These are phyloP conservation scores for Amazona guildingii DNA, from an alignment of 2,113 vertebrate genomes.

Conservation along the genomic window DNA sequence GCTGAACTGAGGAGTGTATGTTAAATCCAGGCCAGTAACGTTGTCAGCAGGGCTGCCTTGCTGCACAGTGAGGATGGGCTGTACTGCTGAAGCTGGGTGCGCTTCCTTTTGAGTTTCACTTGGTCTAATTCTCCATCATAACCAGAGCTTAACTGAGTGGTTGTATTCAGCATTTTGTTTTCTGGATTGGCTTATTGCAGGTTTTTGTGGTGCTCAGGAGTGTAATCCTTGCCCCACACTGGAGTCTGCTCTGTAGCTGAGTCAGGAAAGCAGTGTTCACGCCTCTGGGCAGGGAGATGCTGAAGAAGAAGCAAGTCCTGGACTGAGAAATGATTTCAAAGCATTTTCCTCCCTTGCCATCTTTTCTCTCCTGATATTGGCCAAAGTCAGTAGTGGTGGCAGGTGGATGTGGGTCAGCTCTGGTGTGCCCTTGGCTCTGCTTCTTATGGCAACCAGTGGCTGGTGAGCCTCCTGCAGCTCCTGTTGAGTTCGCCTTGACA, in stretches of 20 bases:
- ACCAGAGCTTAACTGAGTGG: not conserved
- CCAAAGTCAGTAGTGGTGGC: not conserved
- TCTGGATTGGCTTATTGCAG: not conserved
- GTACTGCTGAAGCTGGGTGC: not conserved
- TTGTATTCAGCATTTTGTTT: not conserved
- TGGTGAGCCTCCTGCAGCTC: not conserved
- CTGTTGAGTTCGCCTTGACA: not conserved
- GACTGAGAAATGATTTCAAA: not conserved
- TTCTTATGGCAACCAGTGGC: accelerated
- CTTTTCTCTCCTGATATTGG: not conserved
- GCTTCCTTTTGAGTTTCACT: not conserved
- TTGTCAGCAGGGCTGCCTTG: not conserved
- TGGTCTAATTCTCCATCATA: not conserved
- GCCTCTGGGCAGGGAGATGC: not conserved
- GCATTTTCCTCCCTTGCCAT: not conserved
- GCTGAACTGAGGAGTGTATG: not conserved
- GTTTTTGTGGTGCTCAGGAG: not conserved
- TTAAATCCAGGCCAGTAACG: not conserved
- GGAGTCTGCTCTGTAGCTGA: not conserved
- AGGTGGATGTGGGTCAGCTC: not conserved
- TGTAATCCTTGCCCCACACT: not conserved
- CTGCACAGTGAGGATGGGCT: not conserved
- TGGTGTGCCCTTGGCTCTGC: not conserved
- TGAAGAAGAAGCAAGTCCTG: not conserved
- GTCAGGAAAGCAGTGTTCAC: not conserved